A percentile compares a stretch with the other conserved stretches of the same genome.
These are phyloP conservation scores for Xylota segnis DNA, from an alignment of 2,888 invertebrate species.

Conservation along the genomic window DNA sequence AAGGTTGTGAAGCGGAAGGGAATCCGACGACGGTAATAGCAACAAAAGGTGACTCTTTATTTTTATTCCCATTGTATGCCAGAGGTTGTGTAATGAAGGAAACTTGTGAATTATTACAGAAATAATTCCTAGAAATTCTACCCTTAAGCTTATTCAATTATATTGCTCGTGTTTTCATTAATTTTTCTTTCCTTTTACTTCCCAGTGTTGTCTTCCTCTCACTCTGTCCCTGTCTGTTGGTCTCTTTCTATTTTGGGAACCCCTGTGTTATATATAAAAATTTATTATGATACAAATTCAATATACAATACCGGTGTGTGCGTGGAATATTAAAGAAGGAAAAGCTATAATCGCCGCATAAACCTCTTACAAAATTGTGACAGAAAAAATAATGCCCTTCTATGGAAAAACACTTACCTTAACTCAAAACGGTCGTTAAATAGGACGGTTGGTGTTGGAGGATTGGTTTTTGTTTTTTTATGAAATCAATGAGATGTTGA, in stretches of 20 bases:
- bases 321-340: constrained; percentile 9
- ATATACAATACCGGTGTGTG: constrained; percentile 1
- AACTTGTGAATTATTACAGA: constrained; percentile 21
- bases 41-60: not conserved
- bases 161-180: constrained; percentile 19
- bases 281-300: not conserved
- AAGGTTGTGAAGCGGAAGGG: constrained; percentile 29
- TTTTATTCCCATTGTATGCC: not conserved
- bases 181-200: not conserved
- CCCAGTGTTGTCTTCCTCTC: not conserved
- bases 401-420: not conserved
- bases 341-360: constrained; percentile 11
- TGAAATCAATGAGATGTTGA: not conserved
- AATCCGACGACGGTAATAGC: constrained; percentile 10
- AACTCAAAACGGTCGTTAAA: not conserved
- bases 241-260: constrained; percentile 5
- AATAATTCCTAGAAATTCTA: constrained; percentile 12
- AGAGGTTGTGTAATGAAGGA: not conserved
- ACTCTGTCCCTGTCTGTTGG: not conserved
- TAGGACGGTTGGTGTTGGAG: too few species aligned
- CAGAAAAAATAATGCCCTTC: not conserved
- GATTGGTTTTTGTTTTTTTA: not conserved
- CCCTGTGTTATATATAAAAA: not conserved
- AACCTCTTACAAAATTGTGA: constrained; percentile 22
- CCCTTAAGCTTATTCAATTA: constrained; percentile 38